Percentiles rank a stretch among this genome's conserved stretches.
Evolutionary conservation across 2,113 vertebrate genomes (phyloP).

Genomic region (Cathartes aura): DNA sequence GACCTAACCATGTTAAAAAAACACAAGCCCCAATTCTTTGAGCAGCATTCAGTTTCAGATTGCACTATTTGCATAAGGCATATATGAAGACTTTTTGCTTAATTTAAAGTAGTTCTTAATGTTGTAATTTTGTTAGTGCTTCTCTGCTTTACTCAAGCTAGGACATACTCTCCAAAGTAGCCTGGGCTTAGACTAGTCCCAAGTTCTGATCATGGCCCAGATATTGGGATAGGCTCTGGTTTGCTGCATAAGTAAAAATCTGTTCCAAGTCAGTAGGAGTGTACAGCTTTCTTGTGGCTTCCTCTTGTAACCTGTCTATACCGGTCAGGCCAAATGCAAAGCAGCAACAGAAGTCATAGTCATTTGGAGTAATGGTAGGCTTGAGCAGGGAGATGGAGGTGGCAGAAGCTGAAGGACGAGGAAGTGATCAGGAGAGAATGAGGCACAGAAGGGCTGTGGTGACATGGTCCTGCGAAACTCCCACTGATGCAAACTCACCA

Average conservation of each 20-base stretch:
- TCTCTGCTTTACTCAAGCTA: neutral
- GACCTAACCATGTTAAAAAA: neutral
- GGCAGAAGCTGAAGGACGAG: neutral
- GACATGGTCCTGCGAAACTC: neutral
- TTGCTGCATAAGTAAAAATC: neutral
- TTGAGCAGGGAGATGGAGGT: neutral
- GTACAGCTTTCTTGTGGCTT: neutral
- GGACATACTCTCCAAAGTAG: neutral
- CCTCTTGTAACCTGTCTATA: neutral
- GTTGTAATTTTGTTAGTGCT: neutral
- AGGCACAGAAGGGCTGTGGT: neutral
- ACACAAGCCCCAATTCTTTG: neutral
- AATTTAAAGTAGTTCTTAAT: neutral
- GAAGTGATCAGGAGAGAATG: neutral
- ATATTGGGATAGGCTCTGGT: neutral
- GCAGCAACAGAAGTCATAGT: neutral
- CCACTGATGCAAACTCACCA: neutral
- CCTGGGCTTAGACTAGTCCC: neutral
- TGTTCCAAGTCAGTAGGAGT: neutral
- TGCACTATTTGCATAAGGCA: neutral
- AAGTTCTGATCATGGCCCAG: neutral
- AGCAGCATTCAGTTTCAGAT: neutral
- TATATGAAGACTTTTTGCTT: neutral
- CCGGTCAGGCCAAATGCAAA: neutral
- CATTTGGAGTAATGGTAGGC: neutral